phyloP scores from a whole-genome alignment of 2,888 invertebrate species.

The Callyntrura sp. region DNA sequence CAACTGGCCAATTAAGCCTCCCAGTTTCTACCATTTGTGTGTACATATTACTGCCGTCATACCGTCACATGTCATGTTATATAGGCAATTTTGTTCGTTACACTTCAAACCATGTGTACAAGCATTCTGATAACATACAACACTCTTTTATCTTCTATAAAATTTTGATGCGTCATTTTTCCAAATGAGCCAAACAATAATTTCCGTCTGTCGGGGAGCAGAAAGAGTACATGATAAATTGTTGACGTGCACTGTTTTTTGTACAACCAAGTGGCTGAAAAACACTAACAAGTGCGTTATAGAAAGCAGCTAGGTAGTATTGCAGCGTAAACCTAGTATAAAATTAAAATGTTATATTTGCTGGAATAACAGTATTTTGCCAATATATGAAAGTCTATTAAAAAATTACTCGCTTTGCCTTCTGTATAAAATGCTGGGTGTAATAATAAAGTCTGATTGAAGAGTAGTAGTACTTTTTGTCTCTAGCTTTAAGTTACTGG shows the following conservation, averaged over 20 bases:
- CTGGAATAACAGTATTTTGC: too few relatives aligned
- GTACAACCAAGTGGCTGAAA: conserved; percentile 5
- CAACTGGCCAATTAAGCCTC: too few relatives aligned
- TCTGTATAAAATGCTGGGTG: too few relatives aligned
- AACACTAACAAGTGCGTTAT: neutral
- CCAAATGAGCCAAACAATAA: conserved; percentile 63
- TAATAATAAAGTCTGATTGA: too few relatives aligned
- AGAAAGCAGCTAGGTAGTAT: too few relatives aligned
- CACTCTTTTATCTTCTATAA: neutral
- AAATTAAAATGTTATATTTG: too few relatives aligned
- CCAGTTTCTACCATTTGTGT: neutral
- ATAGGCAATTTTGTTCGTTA: neutral
- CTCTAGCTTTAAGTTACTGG: too few relatives aligned
- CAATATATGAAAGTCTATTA: too few relatives aligned
- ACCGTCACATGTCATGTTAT: neutral
- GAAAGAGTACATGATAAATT: conserved; percentile 59
- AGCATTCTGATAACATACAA: neutral
- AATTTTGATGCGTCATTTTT: conserved; percentile 51
- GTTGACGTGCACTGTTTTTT: conserved; percentile 57
- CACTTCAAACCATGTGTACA: neutral
- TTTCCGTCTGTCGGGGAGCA: conserved; percentile 68
- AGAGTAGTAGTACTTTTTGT: too few relatives aligned
- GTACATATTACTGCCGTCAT: neutral
- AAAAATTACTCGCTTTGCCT: too few relatives aligned
- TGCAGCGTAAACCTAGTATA: too few relatives aligned